Conservation (phyloP, 2,113 vertebrate species). For the Irena cyanogastra region DNA sequence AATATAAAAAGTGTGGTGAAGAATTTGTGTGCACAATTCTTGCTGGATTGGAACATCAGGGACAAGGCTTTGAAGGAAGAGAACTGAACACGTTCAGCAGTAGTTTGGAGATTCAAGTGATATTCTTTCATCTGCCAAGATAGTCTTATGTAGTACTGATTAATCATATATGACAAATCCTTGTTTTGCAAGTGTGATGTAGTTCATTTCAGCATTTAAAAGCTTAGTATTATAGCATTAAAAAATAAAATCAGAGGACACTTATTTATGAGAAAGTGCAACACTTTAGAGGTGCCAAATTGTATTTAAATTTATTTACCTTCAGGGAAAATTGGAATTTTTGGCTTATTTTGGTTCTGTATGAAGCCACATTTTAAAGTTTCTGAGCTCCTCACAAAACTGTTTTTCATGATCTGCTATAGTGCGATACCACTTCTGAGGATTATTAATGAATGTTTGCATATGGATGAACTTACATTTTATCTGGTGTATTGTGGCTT, state of each 20-base stretch:
- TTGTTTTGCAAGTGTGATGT: not conserved
- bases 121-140: not conserved
- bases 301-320: not conserved
- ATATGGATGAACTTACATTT: not conserved
- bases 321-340: not conserved
- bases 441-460: not conserved
- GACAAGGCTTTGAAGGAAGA: not conserved
- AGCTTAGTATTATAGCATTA: not conserved
- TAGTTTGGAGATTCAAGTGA: not conserved
- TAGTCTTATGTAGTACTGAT: not conserved
- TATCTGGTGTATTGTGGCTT: not conserved
- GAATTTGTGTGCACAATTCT: not conserved
- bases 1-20: not conserved
- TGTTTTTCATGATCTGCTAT: not conserved
- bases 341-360: not conserved
- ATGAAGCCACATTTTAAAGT: not conserved
- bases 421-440: not conserved
- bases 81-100: not conserved
- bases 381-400: not conserved
- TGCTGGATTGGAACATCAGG: not conserved
- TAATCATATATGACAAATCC: not conserved
- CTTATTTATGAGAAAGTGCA: not conserved
- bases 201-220: not conserved
- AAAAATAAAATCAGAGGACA: not conserved
- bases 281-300: not conserved